Evolutionary conservation across 2,888 invertebrate species (phyloP).

Genomic region (Ochropacha duplaris): DNA sequence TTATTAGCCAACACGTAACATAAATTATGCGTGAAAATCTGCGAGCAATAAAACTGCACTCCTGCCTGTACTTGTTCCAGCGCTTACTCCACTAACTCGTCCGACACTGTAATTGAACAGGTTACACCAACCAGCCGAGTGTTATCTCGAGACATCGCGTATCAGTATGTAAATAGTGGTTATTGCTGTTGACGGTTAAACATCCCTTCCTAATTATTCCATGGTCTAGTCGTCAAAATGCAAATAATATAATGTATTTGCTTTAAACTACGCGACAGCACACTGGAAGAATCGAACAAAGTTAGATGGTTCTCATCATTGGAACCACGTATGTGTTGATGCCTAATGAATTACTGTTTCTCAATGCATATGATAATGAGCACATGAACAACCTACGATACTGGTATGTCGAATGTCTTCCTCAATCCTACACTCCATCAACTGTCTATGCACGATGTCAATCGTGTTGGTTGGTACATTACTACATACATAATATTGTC

Average conservation of each 20-base stretch:
- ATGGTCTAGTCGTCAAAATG: not conserved
- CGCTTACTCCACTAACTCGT: not conserved
- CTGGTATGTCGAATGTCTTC: conserved; percentile 26
- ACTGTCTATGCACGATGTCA: conserved; percentile 19
- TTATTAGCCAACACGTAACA: conserved; percentile 54
- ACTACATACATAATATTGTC: conserved; percentile 28
- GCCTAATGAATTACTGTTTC: conserved; percentile 1
- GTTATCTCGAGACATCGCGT: conserved; percentile 30
- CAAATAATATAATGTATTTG: not conserved
- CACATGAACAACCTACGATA: conserved; percentile 40
- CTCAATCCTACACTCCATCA: conserved; percentile 41
- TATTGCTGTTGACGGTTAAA: not conserved
- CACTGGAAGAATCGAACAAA: not conserved
- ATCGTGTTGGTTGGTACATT: conserved; percentile 24
- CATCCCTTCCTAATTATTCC: too few species aligned
- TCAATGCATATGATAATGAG: conserved; percentile 28
- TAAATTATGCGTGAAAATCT: conserved; percentile 60
- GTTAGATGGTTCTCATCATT: not conserved
- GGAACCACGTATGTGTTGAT: not conserved
- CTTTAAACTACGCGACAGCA: not conserved
- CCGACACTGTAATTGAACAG: conserved; percentile 8
- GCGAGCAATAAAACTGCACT: conserved; percentile 30
- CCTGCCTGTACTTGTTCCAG: conserved; percentile 14
- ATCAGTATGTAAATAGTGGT: not conserved
- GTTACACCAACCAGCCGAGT: conserved; percentile 5